Conservation (phyloP, 1,140 invertebrate species). For the Cheumatopsyche charites region DNA sequence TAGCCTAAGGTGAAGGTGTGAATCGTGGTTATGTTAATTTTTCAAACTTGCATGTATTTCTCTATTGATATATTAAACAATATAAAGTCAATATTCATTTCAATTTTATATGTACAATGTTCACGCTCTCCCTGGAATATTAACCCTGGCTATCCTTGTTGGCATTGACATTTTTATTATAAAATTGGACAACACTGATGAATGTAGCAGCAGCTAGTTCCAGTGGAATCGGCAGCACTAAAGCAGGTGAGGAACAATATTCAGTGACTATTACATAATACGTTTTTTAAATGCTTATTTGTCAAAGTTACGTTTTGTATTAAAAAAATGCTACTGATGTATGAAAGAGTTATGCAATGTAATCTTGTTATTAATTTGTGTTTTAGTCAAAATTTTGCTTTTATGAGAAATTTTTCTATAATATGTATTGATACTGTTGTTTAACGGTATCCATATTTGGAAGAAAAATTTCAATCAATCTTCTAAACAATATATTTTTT, state of each 20-base stretch:
- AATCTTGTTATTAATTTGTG: too few relatives aligned
- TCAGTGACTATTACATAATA: not conserved
- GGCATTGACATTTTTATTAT: slow-evolving; percentile 1
- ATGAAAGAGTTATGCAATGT: too few relatives aligned
- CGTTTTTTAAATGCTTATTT: not conserved
- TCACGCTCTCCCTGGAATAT: slow-evolving; percentile 33
- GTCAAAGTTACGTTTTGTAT: too few relatives aligned
- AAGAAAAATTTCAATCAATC: too few relatives aligned
- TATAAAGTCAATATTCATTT: slow-evolving; percentile 9
- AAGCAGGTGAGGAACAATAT: slow-evolving; percentile 56
- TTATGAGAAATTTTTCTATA: too few relatives aligned
- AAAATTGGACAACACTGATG: not conserved
- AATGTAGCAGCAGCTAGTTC: slow-evolving; percentile 55
- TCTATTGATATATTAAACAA: not conserved
- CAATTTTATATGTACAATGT: slow-evolving; percentile 31
- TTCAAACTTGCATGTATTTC: slow-evolving; percentile 11
- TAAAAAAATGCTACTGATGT: too few relatives aligned
- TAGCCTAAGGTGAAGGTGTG: slow-evolving; percentile 17
- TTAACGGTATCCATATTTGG: too few relatives aligned
- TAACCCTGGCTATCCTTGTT: not conserved
- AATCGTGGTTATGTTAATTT: not conserved
- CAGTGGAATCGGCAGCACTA: slow-evolving; percentile 52
- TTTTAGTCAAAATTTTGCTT: too few relatives aligned
- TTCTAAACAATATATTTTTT: too few relatives aligned
- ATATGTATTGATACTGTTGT: too few relatives aligned